Base-by-base conservation (phyloP, 2,888 invertebrate species). In the Drosophila nr. fundita region DNA sequence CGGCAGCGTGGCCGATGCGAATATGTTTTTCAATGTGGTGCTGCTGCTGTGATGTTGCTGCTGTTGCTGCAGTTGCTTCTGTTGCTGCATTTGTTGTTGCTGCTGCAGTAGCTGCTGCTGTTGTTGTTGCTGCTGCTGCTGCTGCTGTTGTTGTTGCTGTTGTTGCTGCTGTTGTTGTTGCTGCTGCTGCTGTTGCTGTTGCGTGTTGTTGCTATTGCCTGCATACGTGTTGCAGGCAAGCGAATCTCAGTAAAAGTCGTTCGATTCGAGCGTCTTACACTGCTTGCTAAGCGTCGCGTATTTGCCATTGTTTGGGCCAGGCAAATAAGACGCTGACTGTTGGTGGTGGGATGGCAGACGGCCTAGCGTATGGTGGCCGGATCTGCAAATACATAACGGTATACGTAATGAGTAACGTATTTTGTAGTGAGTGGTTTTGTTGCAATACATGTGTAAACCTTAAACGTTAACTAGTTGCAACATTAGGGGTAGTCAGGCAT, bases 251-350 rank as follows among this genome's bases (percentile, higher is more conserved):
- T 98, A 98, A 94, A 98, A 98, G 94, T 98, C 98, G 92, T 96
- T 97, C 90, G 97, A 96, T 94, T 98, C 98, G 66, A 98, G 95
- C 91, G 98, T 98, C 95, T 98, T 98, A 96, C 98, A 98, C 94
- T 98, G 97, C 94, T 97, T 97, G 96, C 97, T 97, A 94, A 98
- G 95, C 94, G 98, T 98, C 93, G 97, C 97, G 95, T 97, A 98
- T 95, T 98, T 97, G 92, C 96, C 96, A 94, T 96, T 96, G 94
- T 97, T 95, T 86, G 95, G 95, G 85, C 95, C 95, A 49, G 91
- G 86, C 91, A 94, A 82, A 92, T 94, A 93, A 78, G 94, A 93
- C 5, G 89, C 82, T 54, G 88, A 82, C 45, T 91, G 92, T 75
- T 94, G 94, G 45, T 90, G 89, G 54, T 93, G 93, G 74, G 95